Base-by-base conservation (phyloP, 2,888 invertebrate genomes). In the Cremastobaeus sp. region DNA sequence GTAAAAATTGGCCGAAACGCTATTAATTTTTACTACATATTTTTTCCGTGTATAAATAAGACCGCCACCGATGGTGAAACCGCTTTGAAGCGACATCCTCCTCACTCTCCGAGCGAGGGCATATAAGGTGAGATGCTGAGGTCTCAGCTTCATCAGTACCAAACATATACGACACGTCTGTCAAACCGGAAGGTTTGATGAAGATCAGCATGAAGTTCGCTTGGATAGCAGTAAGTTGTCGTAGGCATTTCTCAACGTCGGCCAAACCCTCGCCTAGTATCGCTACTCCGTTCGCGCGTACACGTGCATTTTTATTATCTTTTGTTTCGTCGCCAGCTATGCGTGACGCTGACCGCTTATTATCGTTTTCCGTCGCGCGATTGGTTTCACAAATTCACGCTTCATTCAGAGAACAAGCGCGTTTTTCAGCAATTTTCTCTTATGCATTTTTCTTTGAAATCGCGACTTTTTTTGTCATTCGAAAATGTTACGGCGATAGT, bases 81-180 rank as follows among this genome's bases (percentile, higher is more conserved):
- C 79, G 76, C 73, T 68, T 60, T 79, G 79, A 79, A 80, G 77
- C 66, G 78, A 76, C 78, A 78, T 83, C 82, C 81, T 81, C 78
- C 81, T 82, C 81, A 78, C 77, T 76, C 79, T 74, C 77, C 72
- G 78, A 78, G 84, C 84, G 86, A 87, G 84, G 87, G 86, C 87
- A 86, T 86, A 86, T 87, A 86, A 87, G 86, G 86, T 84, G 85
- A 85, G 87, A 87, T 87, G 86, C 83, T 84, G 86, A 81, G 79
- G 83, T 76, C 80, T 80, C 81, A 65, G 82, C 86, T 83, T 83
- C 85, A 85, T 84, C 85, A 86, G 86, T 86, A 82, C 81, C 82
- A 84, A 85, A 84, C 85, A 84, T 78, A 86, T 83, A 80, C 84
- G 84, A 82, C 82, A 79, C 80, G 84, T 83, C 80, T 78, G 77